Percentiles rank a stretch among this genome's conserved stretches.
Conservation (phyloP, 2,113 vertebrate species). For the Columba janthina region DNA sequence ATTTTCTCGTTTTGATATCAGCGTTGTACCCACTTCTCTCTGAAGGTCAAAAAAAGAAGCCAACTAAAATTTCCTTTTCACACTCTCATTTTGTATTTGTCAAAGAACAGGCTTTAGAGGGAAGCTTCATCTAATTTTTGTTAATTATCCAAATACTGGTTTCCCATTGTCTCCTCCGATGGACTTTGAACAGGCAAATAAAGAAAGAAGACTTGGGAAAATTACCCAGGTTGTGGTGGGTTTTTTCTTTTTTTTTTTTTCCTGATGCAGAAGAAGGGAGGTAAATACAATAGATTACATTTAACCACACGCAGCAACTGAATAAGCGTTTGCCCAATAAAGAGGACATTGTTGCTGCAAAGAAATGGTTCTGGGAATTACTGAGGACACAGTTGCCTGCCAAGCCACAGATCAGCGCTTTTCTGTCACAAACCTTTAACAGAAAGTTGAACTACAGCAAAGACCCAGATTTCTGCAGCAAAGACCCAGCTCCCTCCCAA, state of each 20-base stretch:
- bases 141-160: not conserved
- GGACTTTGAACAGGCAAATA: conserved; percentile 9
- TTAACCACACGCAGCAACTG: not conserved
- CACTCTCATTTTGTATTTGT: not conserved
- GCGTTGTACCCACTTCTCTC: not conserved
- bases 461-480: not conserved
- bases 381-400: not conserved
- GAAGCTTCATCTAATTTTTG: not conserved
- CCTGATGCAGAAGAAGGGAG: not conserved
- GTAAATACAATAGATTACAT: not conserved
- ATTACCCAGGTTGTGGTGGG: not conserved
- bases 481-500: not conserved
- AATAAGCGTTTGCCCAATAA: not conserved
- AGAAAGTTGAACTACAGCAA: not conserved
- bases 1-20: not conserved
- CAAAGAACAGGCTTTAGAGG: not conserved
- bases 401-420: not conserved
- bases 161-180: not conserved
- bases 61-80: not conserved
- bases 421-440: not conserved
- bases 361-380: not conserved
- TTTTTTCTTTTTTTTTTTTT: not conserved
- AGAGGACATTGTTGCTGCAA: not conserved
- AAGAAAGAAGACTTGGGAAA: not conserved
- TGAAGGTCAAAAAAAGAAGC: not conserved